Evolutionary conservation across 2,113 vertebrate genomes (phyloP).

Genomic region (Leucosticte australis): DNA sequence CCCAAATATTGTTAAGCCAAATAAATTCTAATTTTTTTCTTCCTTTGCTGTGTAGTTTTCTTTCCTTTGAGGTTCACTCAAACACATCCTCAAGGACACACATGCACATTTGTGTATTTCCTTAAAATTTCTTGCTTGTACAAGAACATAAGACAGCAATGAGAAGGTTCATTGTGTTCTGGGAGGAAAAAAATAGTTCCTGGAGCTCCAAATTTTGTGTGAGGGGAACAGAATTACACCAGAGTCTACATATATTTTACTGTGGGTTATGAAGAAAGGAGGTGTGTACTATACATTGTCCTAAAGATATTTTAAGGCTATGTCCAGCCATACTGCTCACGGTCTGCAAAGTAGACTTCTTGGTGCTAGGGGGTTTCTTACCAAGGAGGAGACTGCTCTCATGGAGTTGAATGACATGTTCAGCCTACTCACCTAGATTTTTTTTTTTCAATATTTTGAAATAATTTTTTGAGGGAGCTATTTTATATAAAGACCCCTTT

Average conservation of each 20-base stretch:
- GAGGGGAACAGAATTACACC: neutral
- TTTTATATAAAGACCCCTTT: neutral
- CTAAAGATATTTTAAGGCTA: neutral
- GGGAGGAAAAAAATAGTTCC: neutral
- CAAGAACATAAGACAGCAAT: neutral
- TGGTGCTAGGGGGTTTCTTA: neutral
- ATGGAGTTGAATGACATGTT: neutral
- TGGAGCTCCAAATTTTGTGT: neutral
- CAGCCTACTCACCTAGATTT: neutral
- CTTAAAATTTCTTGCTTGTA: neutral
- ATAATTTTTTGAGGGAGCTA: neutral
- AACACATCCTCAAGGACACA: too few relatives aligned
- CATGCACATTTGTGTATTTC: neutral
- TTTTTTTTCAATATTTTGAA: neutral
- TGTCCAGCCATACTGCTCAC: neutral
- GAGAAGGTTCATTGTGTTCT: neutral
- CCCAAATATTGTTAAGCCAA: neutral
- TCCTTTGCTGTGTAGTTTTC: neutral
- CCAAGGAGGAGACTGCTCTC: neutral
- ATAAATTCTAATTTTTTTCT: neutral
- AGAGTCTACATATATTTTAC: neutral
- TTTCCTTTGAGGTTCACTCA: neutral
- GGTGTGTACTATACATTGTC: neutral
- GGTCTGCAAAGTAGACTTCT: neutral
- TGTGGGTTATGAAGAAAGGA: neutral